A percentile compares a stretch with the other conserved stretches of the same genome.
Evolutionary conservation across 2,888 invertebrate genomes (phyloP).

Genomic region (Pocota personata): DNA sequence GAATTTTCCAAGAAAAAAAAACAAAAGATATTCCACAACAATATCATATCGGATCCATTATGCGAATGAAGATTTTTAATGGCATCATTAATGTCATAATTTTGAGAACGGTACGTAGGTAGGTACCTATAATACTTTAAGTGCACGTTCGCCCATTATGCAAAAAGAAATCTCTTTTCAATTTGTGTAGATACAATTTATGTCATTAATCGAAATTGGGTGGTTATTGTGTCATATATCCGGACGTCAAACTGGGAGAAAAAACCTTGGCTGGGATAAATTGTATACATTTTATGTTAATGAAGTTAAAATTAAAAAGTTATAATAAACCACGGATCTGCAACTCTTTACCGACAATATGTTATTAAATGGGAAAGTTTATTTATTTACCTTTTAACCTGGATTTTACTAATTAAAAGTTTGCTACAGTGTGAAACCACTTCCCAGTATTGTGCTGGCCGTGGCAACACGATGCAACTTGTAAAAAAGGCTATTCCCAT

Average conservation of each 20-base stretch:
- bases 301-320: no score
- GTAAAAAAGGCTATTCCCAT: background rate
- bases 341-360: no score
- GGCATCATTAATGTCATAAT: background rate
- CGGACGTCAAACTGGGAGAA: background rate
- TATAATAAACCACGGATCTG: no score
- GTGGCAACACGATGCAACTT: background rate
- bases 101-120: no score
- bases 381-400: no score
- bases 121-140: background rate
- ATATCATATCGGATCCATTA: background rate
- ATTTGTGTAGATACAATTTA: background rate
- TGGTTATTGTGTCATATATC: background rate
- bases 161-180: background rate
- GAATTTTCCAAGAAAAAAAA: background rate
- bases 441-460: background rate
- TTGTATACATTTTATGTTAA: no score
- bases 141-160: background rate
- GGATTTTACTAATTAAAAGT: no score
- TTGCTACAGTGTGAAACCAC: no score
- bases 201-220: background rate
- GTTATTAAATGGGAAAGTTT: no score
- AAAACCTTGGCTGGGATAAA: background rate
- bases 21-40: background rate
- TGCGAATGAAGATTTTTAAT: background rate